Percentiles rank a stretch among this genome's conserved stretches.
Evolutionary conservation across 2,797 vertebrate genomes (phyloP).

Genomic region (Neosilurus hyrtlii): DNA sequence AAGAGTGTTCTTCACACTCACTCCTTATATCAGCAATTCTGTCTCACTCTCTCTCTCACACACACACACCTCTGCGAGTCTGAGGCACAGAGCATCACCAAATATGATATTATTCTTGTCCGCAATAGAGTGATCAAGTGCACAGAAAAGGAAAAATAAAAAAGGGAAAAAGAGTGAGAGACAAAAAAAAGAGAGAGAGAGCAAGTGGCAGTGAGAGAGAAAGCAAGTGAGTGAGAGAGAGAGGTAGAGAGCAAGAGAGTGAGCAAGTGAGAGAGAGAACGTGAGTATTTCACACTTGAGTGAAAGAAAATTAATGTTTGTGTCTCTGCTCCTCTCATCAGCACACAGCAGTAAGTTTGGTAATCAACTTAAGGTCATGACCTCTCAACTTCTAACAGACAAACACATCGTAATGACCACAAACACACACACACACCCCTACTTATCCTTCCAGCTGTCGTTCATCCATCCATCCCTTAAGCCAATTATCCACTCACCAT

Average conservation of each 20-base stretch:
- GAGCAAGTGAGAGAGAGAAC: background rate
- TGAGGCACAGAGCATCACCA: background rate
- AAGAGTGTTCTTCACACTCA: background rate
- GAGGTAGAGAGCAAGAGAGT: background rate
- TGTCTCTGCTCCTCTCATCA: slow-evolving; percentile 26
- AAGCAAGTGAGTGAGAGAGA: no score
- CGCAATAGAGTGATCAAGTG: background rate
- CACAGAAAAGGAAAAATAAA: background rate
- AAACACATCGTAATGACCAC: background rate
- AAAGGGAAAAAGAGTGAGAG: background rate
- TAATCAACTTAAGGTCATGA: slow-evolving; percentile 20
- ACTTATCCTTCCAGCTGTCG: background rate
- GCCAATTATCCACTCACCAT: background rate
- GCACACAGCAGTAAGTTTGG: slow-evolving; percentile 24
- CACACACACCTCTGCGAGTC: background rate
- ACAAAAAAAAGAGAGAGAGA: background rate
- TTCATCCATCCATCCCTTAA: no score
- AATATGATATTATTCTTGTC: background rate
- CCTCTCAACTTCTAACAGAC: background rate
- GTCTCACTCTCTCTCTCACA: background rate
- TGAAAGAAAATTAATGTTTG: slow-evolving; percentile 24
- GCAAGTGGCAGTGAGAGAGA: no score
- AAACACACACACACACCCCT: background rate
- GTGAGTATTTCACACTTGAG: background rate
- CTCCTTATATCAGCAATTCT: background rate